Conservation (phyloP, 2,113 vertebrate species). For the Nesoenas mayeri region DNA sequence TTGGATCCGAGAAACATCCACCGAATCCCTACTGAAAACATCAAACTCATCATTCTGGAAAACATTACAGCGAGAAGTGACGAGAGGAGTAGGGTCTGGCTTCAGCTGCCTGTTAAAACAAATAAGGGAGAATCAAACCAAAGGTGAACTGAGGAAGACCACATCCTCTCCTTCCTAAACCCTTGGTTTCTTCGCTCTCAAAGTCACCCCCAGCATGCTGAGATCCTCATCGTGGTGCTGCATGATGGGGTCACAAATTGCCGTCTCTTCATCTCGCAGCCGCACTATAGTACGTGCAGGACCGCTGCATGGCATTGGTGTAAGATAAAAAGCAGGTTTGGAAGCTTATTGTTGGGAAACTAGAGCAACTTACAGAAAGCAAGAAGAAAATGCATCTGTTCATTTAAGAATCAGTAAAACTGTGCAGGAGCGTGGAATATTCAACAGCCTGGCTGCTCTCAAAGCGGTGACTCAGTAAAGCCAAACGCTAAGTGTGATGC, state of each 20-base stretch:
- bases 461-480: not conserved
- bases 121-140: not conserved
- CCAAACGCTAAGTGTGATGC: slow-evolving; percentile 17
- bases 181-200: not conserved
- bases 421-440: not conserved
- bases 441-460: not conserved
- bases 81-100: slow-evolving; percentile 77
- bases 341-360: not conserved
- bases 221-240: not conserved
- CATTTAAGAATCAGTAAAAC: not conserved
- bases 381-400: not conserved
- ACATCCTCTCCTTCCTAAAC: not conserved
- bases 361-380: not conserved
- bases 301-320: not conserved
- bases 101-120: slow-evolving; percentile 73
- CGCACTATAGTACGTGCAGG: accelerated
- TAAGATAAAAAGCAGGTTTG: not conserved
- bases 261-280: not conserved
- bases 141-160: not conserved
- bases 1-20: slow-evolving; percentile 91
- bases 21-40: slow-evolving; percentile 87
- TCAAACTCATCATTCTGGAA: slow-evolving; percentile 97
- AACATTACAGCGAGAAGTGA: slow-evolving; percentile 82
- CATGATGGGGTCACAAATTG: not conserved
- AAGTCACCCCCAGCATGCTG: accelerated